A percentile compares a stretch with the other conserved stretches of the same genome.
phyloP scores from a whole-genome alignment of 2,113 vertebrate genomes.

The Misgurnus anguillicaudatus region DNA sequence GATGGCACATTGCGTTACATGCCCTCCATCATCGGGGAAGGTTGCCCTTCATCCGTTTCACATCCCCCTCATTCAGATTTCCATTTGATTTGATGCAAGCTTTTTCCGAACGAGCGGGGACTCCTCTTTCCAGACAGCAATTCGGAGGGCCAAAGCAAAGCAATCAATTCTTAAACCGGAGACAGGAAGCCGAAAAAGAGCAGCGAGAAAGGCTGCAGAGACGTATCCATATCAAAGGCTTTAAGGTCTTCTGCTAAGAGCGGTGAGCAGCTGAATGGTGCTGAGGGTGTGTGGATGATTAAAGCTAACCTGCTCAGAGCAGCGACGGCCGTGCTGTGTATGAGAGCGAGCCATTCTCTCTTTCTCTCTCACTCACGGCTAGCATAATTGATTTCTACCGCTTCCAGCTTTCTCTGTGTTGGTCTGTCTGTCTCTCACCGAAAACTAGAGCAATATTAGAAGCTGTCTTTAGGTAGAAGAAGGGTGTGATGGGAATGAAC shows the following conservation, averaged over 20 bases:
- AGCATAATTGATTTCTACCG: constrained; percentile 63
- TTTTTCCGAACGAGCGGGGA: constrained; percentile 39
- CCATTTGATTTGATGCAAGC: constrained; percentile 61
- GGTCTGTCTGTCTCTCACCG: constrained; percentile 15
- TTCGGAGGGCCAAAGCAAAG: constrained; percentile 66
- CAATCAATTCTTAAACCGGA: constrained; percentile 70
- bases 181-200: constrained; percentile 67
- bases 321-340: constrained; percentile 48
- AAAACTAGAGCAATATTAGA: constrained; percentile 33
- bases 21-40: constrained; percentile 50
- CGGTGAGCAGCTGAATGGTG: constrained; percentile 59
- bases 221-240: constrained; percentile 69
- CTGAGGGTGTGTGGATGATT: constrained; percentile 66
- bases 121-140: constrained; percentile 59
- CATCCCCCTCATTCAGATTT: constrained; percentile 61
- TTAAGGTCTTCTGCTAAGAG: constrained; percentile 57
- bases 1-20: constrained; percentile 1
- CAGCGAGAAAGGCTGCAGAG: constrained; percentile 59
- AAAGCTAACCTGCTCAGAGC: constrained; percentile 67
- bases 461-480: not conserved
- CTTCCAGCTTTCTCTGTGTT: constrained; percentile 49
- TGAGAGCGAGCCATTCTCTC: constrained; percentile 47
- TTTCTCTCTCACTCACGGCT: constrained; percentile 1
- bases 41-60: constrained; percentile 59
- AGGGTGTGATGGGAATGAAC: not conserved